Base-by-base conservation (phyloP, 2,888 invertebrate species). In the Hoplodrina ambigua region DNA sequence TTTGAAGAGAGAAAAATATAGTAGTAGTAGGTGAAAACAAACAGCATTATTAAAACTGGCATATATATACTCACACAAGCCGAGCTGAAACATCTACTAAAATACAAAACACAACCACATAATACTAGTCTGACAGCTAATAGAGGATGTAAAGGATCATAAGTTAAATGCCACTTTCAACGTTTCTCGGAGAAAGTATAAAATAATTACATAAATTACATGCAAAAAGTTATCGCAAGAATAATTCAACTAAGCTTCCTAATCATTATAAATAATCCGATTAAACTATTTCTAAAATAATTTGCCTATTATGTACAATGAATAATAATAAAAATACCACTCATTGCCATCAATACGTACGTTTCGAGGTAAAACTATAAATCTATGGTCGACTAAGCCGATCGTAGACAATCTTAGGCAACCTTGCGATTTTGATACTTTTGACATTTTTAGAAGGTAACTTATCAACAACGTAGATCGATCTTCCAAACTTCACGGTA, bases 61-160 rank as follows among this genome's bases (percentile, higher is more conserved):
- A 91, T 85, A 90, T 80, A 75, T 72, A 90, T 86, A 92, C 90
- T 90, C 92, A 92, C 93, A 93, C 93, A 93, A 93, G 93, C 93
- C 88, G 89, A 89, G 87, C 88, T 86, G 86, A 81, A 88, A 92
- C 91, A 90, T 91, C 92, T 92, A 93, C 91, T 87, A 86, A 91
- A 88, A 87, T 90, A 92, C 88, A 92, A 88, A 89, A 90, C 86
- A 90, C 87, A 90, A 89, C 86, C 86, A 90, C 82, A 87, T 86
- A 88, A 87, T 86, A 88, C 90, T 91, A 91, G 82, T 82, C 82
- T 83, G 78, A 82, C 37, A 82, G 69, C 85, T 85, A 85, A 86
- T 84, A 85, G 75, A 82, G 82, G 75, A 75, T 73, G 85, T 85
- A 84, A 72, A 81, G 82, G 72, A 69, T 71, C 58, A 50, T 66